phyloP scores from a whole-genome alignment of 53 echinoderm and acorn worm species.

The Mesocentrotus franciscanus region DNA sequence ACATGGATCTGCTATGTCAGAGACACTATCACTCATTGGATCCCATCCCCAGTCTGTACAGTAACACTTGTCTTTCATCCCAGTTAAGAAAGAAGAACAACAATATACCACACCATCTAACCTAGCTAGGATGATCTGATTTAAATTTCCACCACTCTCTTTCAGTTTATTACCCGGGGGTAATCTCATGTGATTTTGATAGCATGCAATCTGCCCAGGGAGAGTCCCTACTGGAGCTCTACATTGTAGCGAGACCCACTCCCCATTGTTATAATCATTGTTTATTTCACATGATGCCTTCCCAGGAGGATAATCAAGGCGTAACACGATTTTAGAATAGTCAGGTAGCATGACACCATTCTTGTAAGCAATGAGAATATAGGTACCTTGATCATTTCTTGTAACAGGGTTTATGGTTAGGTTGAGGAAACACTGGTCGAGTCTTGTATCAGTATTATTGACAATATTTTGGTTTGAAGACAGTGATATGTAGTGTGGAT shows the following conservation, averaged over 20 bases:
- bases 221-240: no score
- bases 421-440: background rate
- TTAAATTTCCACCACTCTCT: background rate
- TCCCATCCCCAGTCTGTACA: no score
- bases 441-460: background rate
- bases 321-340: no score
- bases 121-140: background rate
- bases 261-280: no score
- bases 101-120: background rate
- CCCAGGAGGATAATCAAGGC: no score
- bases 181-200: background rate
- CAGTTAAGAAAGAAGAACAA: background rate
- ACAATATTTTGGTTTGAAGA: background rate
- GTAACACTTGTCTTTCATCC: background rate
- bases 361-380: background rate
- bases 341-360: background rate
- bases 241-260: no score
- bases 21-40: no score
- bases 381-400: background rate
- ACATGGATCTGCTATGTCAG: no score
- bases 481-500: background rate
- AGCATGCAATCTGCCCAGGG: no score
- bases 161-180: background rate
- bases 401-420: background rate
- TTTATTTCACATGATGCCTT: no score